These are phyloP conservation scores for Narcine bancroftii DNA, from an alignment of 2,113 vertebrate genomes.

Conservation along the genomic window DNA sequence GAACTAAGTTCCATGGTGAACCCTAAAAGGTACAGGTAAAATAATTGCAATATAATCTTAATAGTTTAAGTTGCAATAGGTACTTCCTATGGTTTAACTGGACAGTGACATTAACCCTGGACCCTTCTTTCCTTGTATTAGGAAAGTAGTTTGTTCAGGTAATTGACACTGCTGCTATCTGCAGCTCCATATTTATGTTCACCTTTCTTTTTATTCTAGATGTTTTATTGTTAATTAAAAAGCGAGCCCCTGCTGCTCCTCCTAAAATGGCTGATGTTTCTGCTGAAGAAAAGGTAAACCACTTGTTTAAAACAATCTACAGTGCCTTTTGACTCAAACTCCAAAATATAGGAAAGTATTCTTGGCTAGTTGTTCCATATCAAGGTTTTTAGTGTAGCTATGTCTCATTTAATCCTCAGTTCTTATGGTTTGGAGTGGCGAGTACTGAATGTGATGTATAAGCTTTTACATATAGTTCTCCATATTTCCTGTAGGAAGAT, in stretches of 20 bases:
- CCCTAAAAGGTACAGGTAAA: background rate
- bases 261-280: conserved; percentile 83
- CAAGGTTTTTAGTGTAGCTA: background rate
- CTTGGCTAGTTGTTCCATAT: background rate
- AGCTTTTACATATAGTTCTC: background rate
- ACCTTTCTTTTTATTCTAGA: conserved; percentile 54
- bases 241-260: conserved; percentile 65
- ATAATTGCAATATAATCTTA: background rate
- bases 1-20: background rate
- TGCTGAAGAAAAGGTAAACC: conserved; percentile 79
- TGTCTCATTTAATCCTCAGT: background rate
- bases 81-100: background rate
- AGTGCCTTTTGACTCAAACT: background rate
- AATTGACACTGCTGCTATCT: background rate
- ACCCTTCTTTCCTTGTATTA: background rate
- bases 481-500: background rate
- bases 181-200: background rate
- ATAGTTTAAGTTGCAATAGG: background rate
- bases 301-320: background rate
- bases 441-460: background rate
- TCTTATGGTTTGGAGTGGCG: background rate
- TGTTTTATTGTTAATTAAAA: conserved; percentile 78
- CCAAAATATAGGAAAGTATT: background rate
- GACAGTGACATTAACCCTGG: background rate
- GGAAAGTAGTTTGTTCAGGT: background rate